Evolutionary conservation across 1,140 invertebrate genomes (phyloP), one percentile per base, ranked within the genome.

Genomic region (Aphelenchoides besseyi): DNA sequence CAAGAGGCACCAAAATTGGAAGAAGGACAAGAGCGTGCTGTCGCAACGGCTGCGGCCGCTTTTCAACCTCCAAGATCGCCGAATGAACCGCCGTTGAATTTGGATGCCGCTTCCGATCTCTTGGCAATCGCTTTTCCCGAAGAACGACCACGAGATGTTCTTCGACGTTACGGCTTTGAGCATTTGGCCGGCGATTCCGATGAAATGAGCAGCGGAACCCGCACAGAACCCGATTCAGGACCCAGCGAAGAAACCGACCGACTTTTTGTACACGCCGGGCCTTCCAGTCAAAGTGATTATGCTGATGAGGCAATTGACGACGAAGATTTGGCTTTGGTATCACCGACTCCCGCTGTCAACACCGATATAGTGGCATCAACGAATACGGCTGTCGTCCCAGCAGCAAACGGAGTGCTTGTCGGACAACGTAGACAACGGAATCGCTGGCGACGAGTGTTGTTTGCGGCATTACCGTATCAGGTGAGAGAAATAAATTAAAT

Each of bases 401-500:
- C 55, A 28, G 63, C 36, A 2, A 33, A 26, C 30, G n/a, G 12
- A 37, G 12, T n/a, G 12, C n/a, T 16, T 32, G 63, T 1, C 63
- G 12, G n/a, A 1, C 63, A 33, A 8, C 16, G 12, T 0, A 26
- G 63, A 1, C 63, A 66, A 66, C 30, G 63, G 1, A 66, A 66
- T 33, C 16, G 63, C 30, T 66, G 63, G 63, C 16, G 63, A 66
- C 63, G 63, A 66, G 63, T 66, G 12, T 8, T 66, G 63, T 66
- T 66, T 53, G 63, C 63, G 1, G 63, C 63, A 35, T 66, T 66
- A 33, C 63, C 63, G 12, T 66, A 66, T 53, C 63, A 66, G 63
- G 63, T 66, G 23, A 26, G 1, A 12, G 16, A 1, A 1, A 1
- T 16, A 59, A 16, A 1, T 16, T 59, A 59, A 59, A 1, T 16